These are phyloP conservation scores for Lasioglossum figueresi DNA, from an alignment of 2,888 invertebrate species.

Conservation along the genomic window DNA sequence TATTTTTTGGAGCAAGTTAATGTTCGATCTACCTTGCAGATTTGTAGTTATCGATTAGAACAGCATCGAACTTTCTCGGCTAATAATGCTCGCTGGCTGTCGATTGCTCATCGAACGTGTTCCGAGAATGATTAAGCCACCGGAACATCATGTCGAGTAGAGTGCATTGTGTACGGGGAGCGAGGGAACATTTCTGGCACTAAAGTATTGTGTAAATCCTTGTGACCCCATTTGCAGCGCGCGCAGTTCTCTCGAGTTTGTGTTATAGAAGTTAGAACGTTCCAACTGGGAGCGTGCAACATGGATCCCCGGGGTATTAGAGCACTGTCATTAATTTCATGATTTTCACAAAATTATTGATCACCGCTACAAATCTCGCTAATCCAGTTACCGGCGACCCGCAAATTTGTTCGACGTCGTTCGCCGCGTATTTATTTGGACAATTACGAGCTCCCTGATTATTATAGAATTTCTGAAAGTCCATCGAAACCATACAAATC, in stretches of 20 bases:
- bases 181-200: conserved; percentile 15
- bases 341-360: conserved; percentile 21
- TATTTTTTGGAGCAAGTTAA: background rate
- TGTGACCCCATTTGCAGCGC: conserved; percentile 17
- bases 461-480: background rate
- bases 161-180: background rate
- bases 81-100: background rate
- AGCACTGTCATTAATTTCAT: conserved; percentile 30
- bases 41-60: background rate
- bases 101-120: background rate
- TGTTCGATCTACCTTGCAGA: background rate
- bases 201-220: conserved; percentile 32
- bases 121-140: background rate
- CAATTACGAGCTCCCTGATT: background rate
- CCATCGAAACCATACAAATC: too few species aligned
- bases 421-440: background rate
- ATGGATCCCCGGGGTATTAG: conserved; percentile 26
- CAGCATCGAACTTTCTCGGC: background rate
- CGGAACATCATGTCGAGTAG: background rate
- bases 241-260: conserved; percentile 20
- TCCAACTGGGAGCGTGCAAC: conserved; percentile 24
- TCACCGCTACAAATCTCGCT: conserved; percentile 14
- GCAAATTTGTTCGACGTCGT: background rate
- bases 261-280: conserved; percentile 28
- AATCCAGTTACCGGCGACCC: conserved; percentile 3